A percentile compares a stretch with the other conserved stretches of the same genome.
phyloP scores from a whole-genome alignment of 2,888 invertebrate species.

The Apoda limacodes region DNA sequence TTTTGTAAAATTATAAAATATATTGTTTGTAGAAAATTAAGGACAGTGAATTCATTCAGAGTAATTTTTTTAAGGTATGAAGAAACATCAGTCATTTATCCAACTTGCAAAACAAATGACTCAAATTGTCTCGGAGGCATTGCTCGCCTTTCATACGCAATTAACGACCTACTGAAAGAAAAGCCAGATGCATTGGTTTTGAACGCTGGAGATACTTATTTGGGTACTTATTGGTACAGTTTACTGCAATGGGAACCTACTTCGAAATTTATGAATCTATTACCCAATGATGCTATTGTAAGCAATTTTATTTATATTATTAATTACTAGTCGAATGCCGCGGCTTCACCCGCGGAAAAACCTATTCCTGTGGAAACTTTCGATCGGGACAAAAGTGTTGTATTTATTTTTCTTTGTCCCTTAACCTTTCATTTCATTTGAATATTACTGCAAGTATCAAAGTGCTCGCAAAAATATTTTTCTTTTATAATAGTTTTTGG shows the following conservation, averaged over 20 bases:
- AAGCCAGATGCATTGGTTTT: slow-evolving; percentile 75
- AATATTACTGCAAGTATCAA: too few species aligned
- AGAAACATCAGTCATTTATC: slow-evolving; percentile 67
- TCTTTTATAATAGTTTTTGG: too few species aligned
- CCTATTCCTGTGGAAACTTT: too few species aligned
- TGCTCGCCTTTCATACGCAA: slow-evolving; percentile 72
- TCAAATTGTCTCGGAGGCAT: slow-evolving; percentile 77
- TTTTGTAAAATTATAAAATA: neutral
- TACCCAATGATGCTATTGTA: slow-evolving; percentile 83
- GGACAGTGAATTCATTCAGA: neutral
- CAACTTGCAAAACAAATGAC: slow-evolving; percentile 63
- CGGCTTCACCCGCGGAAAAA: too few species aligned
- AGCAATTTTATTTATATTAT: slow-evolving; percentile 32
- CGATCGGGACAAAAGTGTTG: too few species aligned
- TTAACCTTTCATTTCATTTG: too few species aligned
- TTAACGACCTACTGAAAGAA: slow-evolving; percentile 49
- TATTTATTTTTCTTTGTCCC: too few species aligned
- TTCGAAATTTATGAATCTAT: slow-evolving; percentile 78
- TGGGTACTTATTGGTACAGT: slow-evolving; percentile 88
- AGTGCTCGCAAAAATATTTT: too few species aligned
- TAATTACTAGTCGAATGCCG: too few species aligned
- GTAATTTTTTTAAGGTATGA: too few species aligned
- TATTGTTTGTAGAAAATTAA: neutral
- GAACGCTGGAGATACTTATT: slow-evolving; percentile 87
- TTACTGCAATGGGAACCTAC: slow-evolving; percentile 79